Base-by-base conservation (phyloP, 1,140 invertebrate species). In the Drosophila arawakana region DNA sequence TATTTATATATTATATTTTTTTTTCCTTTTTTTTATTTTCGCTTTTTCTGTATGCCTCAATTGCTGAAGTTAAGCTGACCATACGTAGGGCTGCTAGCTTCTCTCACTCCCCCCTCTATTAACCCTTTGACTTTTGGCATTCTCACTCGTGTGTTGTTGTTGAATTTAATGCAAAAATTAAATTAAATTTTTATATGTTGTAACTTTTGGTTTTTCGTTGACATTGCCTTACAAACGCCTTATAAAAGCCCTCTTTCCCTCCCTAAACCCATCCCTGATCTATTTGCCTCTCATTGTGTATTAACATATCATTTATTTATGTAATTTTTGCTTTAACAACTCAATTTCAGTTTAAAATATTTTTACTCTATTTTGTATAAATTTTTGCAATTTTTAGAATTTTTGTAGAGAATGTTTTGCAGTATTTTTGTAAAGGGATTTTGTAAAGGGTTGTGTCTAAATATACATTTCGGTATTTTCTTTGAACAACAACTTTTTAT, bases 171-270 rank as follows among this genome's bases (percentile, higher is more conserved):
- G 52, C 52, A 63, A 8, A 67, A 60, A 69, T 81, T 67, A 76
- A 86, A 81, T 86, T 65, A 54, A 68, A 85, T 78, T 76, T 71
- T 52, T 54, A 57, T 54, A 54, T 66, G 68, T 63, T 72, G 44
- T 30, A 39, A 49, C 41, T 66, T 71, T 63, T 41, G 43, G 25
- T 71, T 54, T 65, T 61, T n/a, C n/a, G n/a, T n/a, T 43, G 1
- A 7, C 9, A 37, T 30, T n/a, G 2, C 25, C 43, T 15, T n/a
- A 41, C 9, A 11, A 41, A n/a, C 39, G 1, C 11, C 11, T 11
- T 15, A 18, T 30, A 18, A 13, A 13, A 13, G 1, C 55, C 10
- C 34, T 2, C 18, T 10, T 10, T 11, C n/a, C 3, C 43, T 13
- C 43, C 7, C 6, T 10, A 0, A 3, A 3, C 18, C 18, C 8